Conservation (phyloP, 2,888 invertebrate genomes). For the Siphlonurus alternatus region DNA sequence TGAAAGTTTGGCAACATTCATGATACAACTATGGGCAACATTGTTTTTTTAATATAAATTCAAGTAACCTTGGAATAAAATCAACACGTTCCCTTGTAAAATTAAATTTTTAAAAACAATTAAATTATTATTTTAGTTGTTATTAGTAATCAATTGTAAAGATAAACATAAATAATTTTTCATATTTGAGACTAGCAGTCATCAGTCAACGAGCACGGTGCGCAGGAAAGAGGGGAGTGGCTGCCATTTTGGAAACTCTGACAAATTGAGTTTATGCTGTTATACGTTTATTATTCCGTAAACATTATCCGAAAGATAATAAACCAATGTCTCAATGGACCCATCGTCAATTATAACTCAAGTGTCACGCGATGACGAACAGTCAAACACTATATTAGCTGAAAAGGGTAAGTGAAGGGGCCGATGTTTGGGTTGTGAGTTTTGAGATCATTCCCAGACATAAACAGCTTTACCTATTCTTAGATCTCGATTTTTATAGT, state of each 20-base stretch:
- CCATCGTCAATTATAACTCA: slow-evolving; percentile 98
- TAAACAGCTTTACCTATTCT: not conserved
- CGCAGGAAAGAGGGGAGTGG: not conserved
- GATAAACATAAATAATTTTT: no score
- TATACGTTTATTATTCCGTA: not conserved
- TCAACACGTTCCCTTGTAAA: no score
- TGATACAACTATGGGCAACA: no score
- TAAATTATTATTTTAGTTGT: no score
- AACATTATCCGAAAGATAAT: not conserved
- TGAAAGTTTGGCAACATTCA: no score
- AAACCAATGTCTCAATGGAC: slow-evolving; percentile 74
- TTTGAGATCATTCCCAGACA: not conserved
- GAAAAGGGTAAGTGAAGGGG: slow-evolving; percentile 63
- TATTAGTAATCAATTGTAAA: no score
- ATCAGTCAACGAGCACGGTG: no score
- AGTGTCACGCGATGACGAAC: slow-evolving; percentile 95
- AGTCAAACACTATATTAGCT: slow-evolving; percentile 45
- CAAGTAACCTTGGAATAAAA: no score
- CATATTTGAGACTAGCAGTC: no score
- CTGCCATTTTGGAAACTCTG: slow-evolving; percentile 3
- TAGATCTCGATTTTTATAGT: not conserved
- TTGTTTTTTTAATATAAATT: no score
- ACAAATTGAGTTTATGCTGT: not conserved
- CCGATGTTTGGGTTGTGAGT: slow-evolving; percentile 8
- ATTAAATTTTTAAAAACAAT: no score